These are phyloP conservation scores for Falco punctatus DNA, from an alignment of 2,113 vertebrate species.

Conservation along the genomic window DNA sequence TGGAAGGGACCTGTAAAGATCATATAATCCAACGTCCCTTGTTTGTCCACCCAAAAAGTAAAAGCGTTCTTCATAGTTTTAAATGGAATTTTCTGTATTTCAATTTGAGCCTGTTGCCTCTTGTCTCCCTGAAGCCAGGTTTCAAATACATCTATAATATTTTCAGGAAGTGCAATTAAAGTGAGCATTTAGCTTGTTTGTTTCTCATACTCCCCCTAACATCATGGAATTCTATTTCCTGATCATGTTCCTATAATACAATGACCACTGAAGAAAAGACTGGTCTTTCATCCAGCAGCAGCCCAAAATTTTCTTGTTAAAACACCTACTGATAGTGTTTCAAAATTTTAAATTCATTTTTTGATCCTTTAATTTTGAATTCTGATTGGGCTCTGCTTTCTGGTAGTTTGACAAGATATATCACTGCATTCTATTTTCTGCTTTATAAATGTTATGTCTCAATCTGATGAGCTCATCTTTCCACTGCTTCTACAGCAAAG, in stretches of 20 bases:
- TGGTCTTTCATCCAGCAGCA: not conserved
- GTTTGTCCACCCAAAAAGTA: not conserved
- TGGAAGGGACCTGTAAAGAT: not conserved
- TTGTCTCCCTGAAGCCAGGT: not conserved
- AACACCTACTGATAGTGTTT: not conserved
- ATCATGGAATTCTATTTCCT: not conserved
- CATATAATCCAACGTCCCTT: not conserved
- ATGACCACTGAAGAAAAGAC: not conserved
- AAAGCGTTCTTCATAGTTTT: not conserved
- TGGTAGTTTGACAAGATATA: not conserved
- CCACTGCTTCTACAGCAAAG: not conserved
- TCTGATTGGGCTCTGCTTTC: not conserved
- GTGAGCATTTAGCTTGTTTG: not conserved
- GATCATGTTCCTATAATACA: not conserved
- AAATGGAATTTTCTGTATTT: not conserved
- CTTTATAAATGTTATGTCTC: constrained; percentile 8
- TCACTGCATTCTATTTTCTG: not conserved
- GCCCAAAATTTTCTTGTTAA: not conserved
- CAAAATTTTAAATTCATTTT: not conserved
- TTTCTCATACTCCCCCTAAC: not conserved
- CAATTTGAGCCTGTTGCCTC: not conserved
- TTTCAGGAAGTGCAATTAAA: not conserved
- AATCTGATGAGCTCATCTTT: not conserved
- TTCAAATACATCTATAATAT: not conserved
- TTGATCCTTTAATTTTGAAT: not conserved